Percentiles rank a stretch among this genome's conserved stretches.
phyloP scores from a whole-genome alignment of 2,888 invertebrate genomes.

The Physocephala rufipes region DNA sequence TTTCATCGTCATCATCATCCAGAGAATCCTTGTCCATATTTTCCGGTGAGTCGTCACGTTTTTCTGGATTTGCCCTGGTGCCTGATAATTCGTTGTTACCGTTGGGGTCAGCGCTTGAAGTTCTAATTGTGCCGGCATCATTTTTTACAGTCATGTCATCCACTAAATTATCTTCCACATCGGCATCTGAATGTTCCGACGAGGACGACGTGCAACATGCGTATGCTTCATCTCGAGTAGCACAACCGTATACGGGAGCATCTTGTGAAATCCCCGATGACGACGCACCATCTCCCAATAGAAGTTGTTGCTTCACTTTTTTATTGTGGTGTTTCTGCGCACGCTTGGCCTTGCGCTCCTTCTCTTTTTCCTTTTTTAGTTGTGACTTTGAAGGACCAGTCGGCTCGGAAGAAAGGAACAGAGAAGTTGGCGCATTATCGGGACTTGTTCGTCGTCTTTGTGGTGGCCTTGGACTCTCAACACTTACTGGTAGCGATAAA shows the following conservation, averaged over 20 bases:
- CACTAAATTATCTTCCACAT: slow-evolving; percentile 81
- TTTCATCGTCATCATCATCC: slow-evolving; percentile 68
- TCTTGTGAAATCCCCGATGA: slow-evolving; percentile 3
- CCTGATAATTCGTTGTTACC: slow-evolving; percentile 58
- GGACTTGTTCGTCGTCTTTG: slow-evolving; percentile 68
- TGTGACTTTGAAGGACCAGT: slow-evolving; percentile 69
- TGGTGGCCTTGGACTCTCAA: slow-evolving; percentile 78
- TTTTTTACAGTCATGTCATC: slow-evolving; percentile 64
- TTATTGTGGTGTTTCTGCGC: slow-evolving; percentile 56
- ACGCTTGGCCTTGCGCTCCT: slow-evolving; percentile 66
- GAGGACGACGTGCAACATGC: slow-evolving; percentile 57
- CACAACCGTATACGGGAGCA: slow-evolving; percentile 39
- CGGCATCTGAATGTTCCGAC: slow-evolving; percentile 81
- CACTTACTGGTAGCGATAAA: slow-evolving; percentile 88
- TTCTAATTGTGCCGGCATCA: slow-evolving; percentile 32
- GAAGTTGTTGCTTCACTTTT: slow-evolving; percentile 39
- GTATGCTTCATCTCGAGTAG: slow-evolving; percentile 41
- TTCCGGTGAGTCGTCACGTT: slow-evolving; percentile 70
- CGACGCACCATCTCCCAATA: slow-evolving; percentile 25
- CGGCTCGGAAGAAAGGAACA: slow-evolving; percentile 39
- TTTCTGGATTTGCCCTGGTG: slow-evolving; percentile 63
- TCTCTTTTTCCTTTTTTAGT: slow-evolving; percentile 70
- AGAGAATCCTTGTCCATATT: slow-evolving; percentile 69
- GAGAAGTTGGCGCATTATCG: slow-evolving; percentile 50
- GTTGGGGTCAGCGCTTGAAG: slow-evolving; percentile 55